These are phyloP conservation scores for Rallus limicola DNA, from an alignment of 2,113 vertebrate species.

Conservation along the genomic window DNA sequence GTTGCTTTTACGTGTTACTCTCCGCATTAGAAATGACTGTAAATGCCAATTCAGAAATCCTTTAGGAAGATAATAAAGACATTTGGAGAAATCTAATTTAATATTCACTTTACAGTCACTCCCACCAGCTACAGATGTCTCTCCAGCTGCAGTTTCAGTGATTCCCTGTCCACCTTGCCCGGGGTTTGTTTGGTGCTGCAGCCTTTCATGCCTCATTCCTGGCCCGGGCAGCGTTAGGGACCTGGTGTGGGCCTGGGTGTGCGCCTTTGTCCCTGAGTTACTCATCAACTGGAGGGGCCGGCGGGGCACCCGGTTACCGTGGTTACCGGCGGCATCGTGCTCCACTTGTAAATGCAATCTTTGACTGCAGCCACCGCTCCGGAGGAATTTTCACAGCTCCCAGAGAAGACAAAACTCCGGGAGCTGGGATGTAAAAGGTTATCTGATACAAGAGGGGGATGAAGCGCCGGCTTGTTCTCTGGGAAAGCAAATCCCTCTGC, in stretches of 20 bases:
- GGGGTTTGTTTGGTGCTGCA: not conserved
- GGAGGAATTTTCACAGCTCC: constrained; percentile 67
- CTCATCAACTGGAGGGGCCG: constrained; percentile 70
- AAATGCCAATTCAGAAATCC: not conserved
- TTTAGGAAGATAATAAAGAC: not conserved
- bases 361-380: constrained; percentile 26
- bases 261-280: constrained; percentile 76
- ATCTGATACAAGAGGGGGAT: constrained; percentile 51
- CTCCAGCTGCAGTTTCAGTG: not conserved
- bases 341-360: constrained; percentile 63
- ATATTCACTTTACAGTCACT: not conserved
- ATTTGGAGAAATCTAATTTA: not conserved
- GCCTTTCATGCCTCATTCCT: not conserved
- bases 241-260: constrained; percentile 44
- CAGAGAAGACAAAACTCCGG: constrained; percentile 19
- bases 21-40: not conserved
- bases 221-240: not conserved
- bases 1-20: not conserved
- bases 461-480: constrained; percentile 43
- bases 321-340: constrained; percentile 64
- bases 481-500: constrained; percentile 19
- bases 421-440: constrained; percentile 62
- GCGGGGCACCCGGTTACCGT: constrained; percentile 50
- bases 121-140: not conserved
- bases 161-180: not conserved